Base-by-base conservation (phyloP, 1,140 invertebrate species). In the Belonocnema kinseyi region DNA sequence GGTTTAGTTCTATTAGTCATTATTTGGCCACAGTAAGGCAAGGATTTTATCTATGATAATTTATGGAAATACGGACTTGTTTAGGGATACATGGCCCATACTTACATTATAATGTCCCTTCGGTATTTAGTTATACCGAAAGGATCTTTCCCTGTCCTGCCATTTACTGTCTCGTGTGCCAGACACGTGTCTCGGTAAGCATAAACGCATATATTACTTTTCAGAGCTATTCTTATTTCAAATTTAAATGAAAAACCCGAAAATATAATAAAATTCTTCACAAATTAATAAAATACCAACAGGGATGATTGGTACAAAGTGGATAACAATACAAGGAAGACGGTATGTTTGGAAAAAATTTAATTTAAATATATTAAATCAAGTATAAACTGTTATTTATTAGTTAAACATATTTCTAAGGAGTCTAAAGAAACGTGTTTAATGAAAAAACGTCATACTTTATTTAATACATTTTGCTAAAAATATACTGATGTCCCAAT, bases 11-110 rank as follows among this genome's bases (percentile, higher is more conserved):
- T 33, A 33, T 33, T 33, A 7, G 1, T 33, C 16, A 46, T 14
- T 66, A 40, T 66, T 66, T 66, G 21, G 21, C 26, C 13, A 40
- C 61, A 46, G 40, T 10, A 46, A 46, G 40, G 40, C 40, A 46
- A 46, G 61, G 61, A 66, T 66, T 66, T 66, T 66, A 66, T 66
- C 61, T 66, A 66, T 66, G 61, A 16, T 46, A 66, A 66, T 66
- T 16, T 66, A 66, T 66, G 61, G 61, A 66, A 66, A 66, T 46
- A 66, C 46, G 61, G 46, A 66, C 61, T 26, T 66, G 33, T 40
- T 46, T 7, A n/a, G 61, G 26, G 40, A 66, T 66, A 40, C 40
- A 66, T 16, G 33, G 17, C 26, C n/a, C 33, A 40, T 66, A 40
- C 40, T 54, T 19, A 19, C 17, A n/a, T 54, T 8, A 19, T 54